Conservation (phyloP, 1,140 invertebrate genomes). For the Drosophila repleta region DNA sequence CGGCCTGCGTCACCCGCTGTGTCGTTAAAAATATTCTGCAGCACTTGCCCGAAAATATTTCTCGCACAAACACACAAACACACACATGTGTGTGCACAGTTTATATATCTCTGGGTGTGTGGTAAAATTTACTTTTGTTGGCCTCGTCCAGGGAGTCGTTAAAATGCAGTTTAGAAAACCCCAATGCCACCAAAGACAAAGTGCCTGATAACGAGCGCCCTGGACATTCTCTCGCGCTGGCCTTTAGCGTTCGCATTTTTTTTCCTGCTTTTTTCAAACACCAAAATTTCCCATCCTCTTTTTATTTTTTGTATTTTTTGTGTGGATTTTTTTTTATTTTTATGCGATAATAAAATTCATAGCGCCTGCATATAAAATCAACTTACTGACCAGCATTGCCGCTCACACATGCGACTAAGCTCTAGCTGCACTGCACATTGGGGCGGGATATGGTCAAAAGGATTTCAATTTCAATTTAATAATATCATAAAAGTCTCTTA, state of each 20-base stretch:
- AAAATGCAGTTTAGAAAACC: constrained; percentile 61
- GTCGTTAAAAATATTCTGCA: constrained; percentile 44
- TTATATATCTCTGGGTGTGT: constrained; percentile 7
- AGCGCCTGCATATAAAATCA: constrained; percentile 48
- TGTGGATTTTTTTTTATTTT: constrained; percentile 23
- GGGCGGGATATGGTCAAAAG: background rate
- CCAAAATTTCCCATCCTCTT: background rate
- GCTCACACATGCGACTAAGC: constrained; percentile 19
- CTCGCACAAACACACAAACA: constrained; percentile 6
- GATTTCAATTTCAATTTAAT: background rate
- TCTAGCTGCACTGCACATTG: constrained; percentile 31
- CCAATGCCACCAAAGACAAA: constrained; percentile 45
- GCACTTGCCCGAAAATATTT: constrained; percentile 8
- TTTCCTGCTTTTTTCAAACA: constrained; percentile 20
- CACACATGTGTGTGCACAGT: constrained; percentile 12
- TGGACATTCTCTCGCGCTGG: constrained; percentile 22
- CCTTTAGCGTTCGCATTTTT: constrained; percentile 2
- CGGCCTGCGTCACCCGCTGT: constrained; percentile 31
- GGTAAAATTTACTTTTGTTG: constrained; percentile 34
- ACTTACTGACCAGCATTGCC: constrained; percentile 40
- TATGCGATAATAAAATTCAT: constrained; percentile 61
- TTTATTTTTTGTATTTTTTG: constrained; percentile 14
- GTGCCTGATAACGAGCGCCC: constrained; percentile 50
- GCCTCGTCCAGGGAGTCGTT: constrained; percentile 68
- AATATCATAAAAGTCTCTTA: background rate